Base-by-base conservation (phyloP, 2,888 invertebrate genomes). In the Epirrhoe alternata region DNA sequence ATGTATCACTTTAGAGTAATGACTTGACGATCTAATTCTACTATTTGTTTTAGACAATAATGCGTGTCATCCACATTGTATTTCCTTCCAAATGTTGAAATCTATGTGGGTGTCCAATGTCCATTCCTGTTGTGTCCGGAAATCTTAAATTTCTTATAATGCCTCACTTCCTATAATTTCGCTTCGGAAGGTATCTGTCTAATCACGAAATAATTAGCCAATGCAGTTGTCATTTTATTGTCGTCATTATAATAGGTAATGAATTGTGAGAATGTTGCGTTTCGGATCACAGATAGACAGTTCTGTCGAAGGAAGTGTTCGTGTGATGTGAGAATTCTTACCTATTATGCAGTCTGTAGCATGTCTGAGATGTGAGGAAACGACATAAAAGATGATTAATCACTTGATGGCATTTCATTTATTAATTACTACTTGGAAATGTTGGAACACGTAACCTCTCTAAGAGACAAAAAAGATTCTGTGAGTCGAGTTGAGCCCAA, bases 181-280 rank as follows among this genome's bases (percentile, higher is more conserved):
- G 67, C 63, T 57, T 54, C 74, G 84, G 80, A 84, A 83, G 38
- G 38, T 42, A 77, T 73, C 66, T 67, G 72, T 68, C 75, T 87
- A 86, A 89, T 88, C 84, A 82, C 73, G 72, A 83, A 83, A 86
- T 87, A 88, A 88, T 88, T 86, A 81, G 77, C 78, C 38, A 58
- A 66, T 70, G 64, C 66, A 64, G 64, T 72, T 73, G 73, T 61
- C 69, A 69, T 74, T 79, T 79, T 74, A 78, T 81, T 80, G 73
- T 76, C 76, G 78, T 80, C 75, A 77, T 84, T 81, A 77, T 74
- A 72, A 12, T 42, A 42, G 2, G 74, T 81, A 84, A 86, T 85
- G 79, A 82, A 83, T 83, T 84, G 86, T 88, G 85, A 80, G 85
- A 88, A 82, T 83, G 75, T 79, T 78, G 76, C 66, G 60, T 71